Percentiles rank a stretch among this genome's conserved stretches.
phyloP scores from a whole-genome alignment of 2,888 invertebrate species.

The Plagodis pulveraria region DNA sequence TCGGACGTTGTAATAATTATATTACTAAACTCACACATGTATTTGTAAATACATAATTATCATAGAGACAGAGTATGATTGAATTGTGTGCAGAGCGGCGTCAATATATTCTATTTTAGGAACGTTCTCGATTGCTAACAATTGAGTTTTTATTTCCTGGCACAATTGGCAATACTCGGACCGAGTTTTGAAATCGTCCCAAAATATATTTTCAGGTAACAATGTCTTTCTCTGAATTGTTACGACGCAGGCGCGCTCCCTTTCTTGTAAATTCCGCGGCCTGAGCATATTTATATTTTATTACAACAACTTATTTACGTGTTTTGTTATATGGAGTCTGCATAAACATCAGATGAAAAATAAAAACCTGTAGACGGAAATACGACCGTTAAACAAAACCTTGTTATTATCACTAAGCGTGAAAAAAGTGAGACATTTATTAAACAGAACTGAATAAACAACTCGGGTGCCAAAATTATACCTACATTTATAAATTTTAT shows the following conservation, averaged over 20 bases:
- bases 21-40: background rate
- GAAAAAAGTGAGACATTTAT: background rate
- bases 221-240: constrained; percentile 50
- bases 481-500: background rate
- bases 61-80: too few relatives aligned
- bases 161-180: constrained; percentile 60
- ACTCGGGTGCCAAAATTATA: background rate
- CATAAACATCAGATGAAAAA: constrained; percentile 18
- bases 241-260: constrained; percentile 48
- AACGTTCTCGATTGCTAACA: constrained; percentile 38
- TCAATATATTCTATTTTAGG: constrained; percentile 18
- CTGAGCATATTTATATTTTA: constrained; percentile 36
- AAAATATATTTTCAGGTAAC: constrained; percentile 27
- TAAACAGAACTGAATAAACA: background rate
- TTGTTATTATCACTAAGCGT: too few relatives aligned
- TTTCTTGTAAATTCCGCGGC: constrained; percentile 55
- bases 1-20: background rate
- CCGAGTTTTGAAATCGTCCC: constrained; percentile 41
- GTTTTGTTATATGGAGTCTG: constrained; percentile 18
- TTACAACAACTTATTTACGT: constrained; percentile 20
- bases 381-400: constrained; percentile 2
- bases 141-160: constrained; percentile 43
- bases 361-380: constrained; percentile 3
- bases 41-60: too few relatives aligned
- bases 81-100: background rate